These are phyloP conservation scores for Autographa pulchrina DNA, from an alignment of 2,888 invertebrate species.

Conservation along the genomic window DNA sequence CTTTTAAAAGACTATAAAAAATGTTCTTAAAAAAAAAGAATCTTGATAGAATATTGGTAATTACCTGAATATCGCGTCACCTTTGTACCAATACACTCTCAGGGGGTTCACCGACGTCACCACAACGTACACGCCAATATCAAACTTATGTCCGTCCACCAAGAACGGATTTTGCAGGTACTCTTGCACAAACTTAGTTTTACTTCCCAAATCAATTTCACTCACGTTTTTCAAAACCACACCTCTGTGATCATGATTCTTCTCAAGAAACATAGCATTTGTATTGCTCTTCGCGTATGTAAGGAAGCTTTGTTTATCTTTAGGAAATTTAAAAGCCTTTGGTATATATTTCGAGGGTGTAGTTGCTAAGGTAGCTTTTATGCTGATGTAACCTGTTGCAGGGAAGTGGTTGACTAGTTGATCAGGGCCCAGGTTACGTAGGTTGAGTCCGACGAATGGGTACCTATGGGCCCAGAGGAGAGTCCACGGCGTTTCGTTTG, in stretches of 20 bases:
- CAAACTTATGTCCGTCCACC: constrained; percentile 98
- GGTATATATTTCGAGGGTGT: constrained; percentile 95
- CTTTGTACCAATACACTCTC: constrained; percentile 96
- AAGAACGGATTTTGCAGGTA: constrained; percentile 96
- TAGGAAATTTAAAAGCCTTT: constrained; percentile 95
- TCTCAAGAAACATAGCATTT: constrained; percentile 95
- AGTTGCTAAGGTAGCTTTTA: constrained; percentile 96
- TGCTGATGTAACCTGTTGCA: constrained; percentile 97
- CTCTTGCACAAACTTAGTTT: constrained; percentile 96
- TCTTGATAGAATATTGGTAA: constrained; percentile 6
- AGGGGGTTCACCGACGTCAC: constrained; percentile 97
- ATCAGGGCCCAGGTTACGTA: constrained; percentile 90
- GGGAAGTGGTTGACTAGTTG: constrained; percentile 98
- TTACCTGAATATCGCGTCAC: constrained; percentile 96
- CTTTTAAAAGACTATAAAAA: too few species aligned
- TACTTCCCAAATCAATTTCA: constrained; percentile 92
- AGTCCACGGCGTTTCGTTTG: constrained; percentile 92
- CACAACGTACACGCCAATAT: constrained; percentile 98
- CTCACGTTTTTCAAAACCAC: constrained; percentile 93
- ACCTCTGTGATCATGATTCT: constrained; percentile 97
- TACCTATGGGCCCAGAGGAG: constrained; percentile 98
- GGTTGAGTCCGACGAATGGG: constrained; percentile 91
- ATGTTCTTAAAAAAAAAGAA: too few species aligned
- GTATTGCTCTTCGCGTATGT: constrained; percentile 91
- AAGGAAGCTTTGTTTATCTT: constrained; percentile 92